These are phyloP conservation scores for Acanthaster planci DNA, from an alignment of 35 echinoderm and acorn worm genomes.

Conservation along the genomic window DNA sequence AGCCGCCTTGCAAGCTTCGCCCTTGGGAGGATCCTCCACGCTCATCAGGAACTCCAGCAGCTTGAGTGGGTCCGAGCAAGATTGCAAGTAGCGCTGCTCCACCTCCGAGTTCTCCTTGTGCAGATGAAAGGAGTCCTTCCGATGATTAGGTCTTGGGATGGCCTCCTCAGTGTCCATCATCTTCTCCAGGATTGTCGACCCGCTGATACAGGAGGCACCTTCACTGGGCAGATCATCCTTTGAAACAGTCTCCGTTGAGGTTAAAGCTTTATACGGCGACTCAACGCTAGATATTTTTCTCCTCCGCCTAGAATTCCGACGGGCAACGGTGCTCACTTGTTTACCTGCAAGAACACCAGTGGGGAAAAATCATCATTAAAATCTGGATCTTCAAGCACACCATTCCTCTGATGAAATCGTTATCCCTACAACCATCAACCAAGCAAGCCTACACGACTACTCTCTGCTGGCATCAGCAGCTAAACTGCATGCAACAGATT, in stretches of 20 bases:
- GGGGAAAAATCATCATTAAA: too few relatives aligned
- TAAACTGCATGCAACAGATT: too few relatives aligned
- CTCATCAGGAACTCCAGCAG: conserved; percentile 19
- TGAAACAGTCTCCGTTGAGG: not conserved
- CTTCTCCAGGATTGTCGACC: not conserved
- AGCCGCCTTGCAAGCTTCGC: not conserved
- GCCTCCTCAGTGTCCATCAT: conserved; percentile 14
- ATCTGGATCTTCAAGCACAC: too few relatives aligned
- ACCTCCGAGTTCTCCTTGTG: conserved; percentile 6
- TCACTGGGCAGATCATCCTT: not conserved
- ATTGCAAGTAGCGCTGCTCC: not conserved
- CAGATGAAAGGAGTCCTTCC: conserved; percentile 3
- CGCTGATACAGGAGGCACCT: not conserved
- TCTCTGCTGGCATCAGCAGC: too few relatives aligned
- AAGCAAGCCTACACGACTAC: too few relatives aligned
- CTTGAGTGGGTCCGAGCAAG: conserved; percentile 5
- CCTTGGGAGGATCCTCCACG: not conserved
- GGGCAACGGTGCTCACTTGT: not conserved
- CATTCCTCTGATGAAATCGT: too few relatives aligned
- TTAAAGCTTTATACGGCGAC: not conserved
- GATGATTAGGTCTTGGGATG: not conserved
- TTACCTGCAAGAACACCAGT: too few relatives aligned
- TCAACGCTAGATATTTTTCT: conserved; percentile 1
- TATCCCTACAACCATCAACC: too few relatives aligned
- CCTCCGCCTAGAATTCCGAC: not conserved